A percentile compares a stretch with the other conserved stretches of the same genome.
Evolutionary conservation across 2,888 invertebrate species (phyloP).

Genomic region (Poecilus cupreus): DNA sequence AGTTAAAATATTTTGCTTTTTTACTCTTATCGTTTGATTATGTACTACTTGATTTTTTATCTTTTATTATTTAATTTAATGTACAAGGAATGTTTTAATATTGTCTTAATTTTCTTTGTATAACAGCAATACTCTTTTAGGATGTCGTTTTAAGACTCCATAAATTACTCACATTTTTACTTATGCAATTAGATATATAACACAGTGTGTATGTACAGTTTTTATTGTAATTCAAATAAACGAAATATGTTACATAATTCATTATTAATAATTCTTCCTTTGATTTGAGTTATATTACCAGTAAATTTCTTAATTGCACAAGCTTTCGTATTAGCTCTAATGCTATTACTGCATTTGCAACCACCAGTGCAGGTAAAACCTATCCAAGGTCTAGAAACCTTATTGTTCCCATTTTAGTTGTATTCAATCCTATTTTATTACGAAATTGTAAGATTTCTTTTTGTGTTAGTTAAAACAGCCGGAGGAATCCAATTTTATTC

Average conservation of each 20-base stretch:
- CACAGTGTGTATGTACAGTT: conserved; percentile 59
- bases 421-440: conserved; percentile 41
- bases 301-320: neutral
- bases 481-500: neutral
- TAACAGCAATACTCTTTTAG: conserved; percentile 55
- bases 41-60: conserved; percentile 49
- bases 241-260: conserved; percentile 53
- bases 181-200: conserved; percentile 55
- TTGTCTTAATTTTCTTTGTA: conserved; percentile 55
- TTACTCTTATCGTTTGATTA: conserved; percentile 53
- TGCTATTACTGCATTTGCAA: conserved; percentile 36
- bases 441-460: conserved; percentile 37
- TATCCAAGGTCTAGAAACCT: conserved; percentile 50
- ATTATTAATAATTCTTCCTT: neutral
- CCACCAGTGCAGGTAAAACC: conserved; percentile 14
- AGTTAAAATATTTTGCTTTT: conserved; percentile 51
- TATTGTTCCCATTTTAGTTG: conserved; percentile 10
- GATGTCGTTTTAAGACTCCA: conserved; percentile 19
- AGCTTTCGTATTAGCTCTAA: neutral
- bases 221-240: conserved; percentile 60
- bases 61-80: conserved; percentile 49
- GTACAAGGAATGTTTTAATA: conserved; percentile 57
- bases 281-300: neutral
- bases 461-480: neutral
- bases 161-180: conserved; percentile 58